These are phyloP conservation scores for Metallyticus violacea DNA, from an alignment of 2,888 invertebrate genomes.

Conservation along the genomic window DNA sequence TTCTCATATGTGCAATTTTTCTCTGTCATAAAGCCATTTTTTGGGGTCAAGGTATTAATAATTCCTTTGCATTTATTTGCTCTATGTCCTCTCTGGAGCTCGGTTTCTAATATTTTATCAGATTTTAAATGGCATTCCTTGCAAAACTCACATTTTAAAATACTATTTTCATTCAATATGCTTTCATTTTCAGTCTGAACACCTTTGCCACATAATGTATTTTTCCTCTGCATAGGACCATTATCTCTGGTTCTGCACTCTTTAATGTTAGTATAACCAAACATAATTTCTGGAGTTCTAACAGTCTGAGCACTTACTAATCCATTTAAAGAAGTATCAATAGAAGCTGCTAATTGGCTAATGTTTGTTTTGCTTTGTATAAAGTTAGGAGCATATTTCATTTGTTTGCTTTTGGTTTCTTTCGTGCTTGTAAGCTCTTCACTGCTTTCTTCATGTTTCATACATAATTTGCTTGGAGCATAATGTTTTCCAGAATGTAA, in stretches of 20 bases:
- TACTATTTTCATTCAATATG: not conserved
- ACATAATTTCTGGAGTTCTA: not conserved
- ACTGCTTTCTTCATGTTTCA: too few relatives aligned
- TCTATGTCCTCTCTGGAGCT: not conserved
- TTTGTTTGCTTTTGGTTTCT: not conserved
- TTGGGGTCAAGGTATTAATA: not conserved
- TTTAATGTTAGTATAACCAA: not conserved
- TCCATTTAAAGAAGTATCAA: not conserved
- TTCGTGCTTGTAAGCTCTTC: not conserved
- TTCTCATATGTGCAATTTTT: too few relatives aligned
- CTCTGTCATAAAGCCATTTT: not conserved
- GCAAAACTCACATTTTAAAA: not conserved
- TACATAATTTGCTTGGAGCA: too few relatives aligned
- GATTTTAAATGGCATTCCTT: not conserved
- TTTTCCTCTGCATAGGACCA: not conserved
- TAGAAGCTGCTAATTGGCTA: not conserved
- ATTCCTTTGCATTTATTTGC: not conserved
- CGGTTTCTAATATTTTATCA: not conserved
- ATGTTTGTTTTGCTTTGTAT: not conserved
- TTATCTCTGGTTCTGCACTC: not conserved
- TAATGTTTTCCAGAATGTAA: too few relatives aligned
- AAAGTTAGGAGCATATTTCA: not conserved
- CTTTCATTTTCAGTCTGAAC: not conserved
- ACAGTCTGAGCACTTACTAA: not conserved
- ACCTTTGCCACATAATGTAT: not conserved